phyloP scores from a whole-genome alignment of 2,113 vertebrate species.

The Recurvirostra avosetta region DNA sequence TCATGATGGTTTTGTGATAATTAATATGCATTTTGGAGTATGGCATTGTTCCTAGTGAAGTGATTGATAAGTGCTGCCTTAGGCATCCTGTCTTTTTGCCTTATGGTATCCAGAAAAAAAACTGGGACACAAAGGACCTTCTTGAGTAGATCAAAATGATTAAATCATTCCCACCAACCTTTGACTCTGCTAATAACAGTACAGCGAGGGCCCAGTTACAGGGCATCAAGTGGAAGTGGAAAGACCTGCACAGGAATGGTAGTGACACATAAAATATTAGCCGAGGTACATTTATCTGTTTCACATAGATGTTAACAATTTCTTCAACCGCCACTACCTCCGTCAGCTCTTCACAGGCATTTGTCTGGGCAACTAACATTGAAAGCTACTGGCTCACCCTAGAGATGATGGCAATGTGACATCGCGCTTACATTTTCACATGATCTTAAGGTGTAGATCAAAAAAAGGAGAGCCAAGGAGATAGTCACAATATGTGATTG shows the following conservation, averaged over 20 bases:
- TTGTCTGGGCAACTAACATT: not conserved
- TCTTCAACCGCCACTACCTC: not conserved
- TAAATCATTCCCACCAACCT: not conserved
- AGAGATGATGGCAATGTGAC: not conserved
- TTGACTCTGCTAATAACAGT: not conserved
- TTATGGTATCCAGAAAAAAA: not conserved
- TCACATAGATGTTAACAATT: not conserved
- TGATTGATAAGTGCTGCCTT: not conserved
- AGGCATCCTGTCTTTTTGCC: fast-evolving
- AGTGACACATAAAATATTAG: not conserved
- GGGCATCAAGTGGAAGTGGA: not conserved
- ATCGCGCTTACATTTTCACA: fast-evolving
- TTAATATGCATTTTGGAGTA: not conserved
- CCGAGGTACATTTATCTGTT: not conserved
- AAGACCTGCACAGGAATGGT: not conserved
- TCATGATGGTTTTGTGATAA: not conserved
- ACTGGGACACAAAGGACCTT: not conserved
- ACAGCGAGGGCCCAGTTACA: not conserved
- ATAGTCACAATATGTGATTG: not conserved
- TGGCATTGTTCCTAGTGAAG: not conserved
- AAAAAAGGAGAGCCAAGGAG: not conserved
- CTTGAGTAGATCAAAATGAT: not conserved
- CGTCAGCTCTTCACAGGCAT: not conserved
- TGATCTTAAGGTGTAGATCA: not conserved
- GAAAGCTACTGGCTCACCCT: not conserved